Evolutionary conservation across 1,140 invertebrate species (phyloP), one percentile per base, ranked within the genome.

Genomic region (Leptestheria dahalacensis): DNA sequence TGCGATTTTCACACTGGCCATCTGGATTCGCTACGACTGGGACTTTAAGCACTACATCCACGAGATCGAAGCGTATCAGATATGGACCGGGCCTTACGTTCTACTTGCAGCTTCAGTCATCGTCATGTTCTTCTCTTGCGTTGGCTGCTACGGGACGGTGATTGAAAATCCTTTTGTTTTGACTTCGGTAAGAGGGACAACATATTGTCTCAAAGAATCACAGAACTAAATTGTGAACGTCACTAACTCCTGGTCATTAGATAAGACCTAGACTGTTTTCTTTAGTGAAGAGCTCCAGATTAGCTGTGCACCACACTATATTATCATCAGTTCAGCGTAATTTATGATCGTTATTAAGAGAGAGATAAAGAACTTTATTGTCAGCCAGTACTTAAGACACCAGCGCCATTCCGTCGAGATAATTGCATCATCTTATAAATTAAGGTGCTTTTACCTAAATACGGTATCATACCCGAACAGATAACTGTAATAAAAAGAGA

Each of bases 81-180:
- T 85, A 69, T 90, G 88, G 73, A 84, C 82, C 49, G 88, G 87
- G 4, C 74, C 87, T 59, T 90, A 90, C 65, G 77, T 91, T 41
- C 73, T 91, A 29, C 80, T 91, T 23, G 74, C 82, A 26, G 76
- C 77, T 1, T 79, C 84, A 0, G 71, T 85, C 20, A 67, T 84
- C 33, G 78, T 88, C 52, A 82, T 90, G 75, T 70, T 82, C 0
- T 77, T 86, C 1, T 75, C 83, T 0, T 84, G 89, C 67, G 66
- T 87, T 29, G 68, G 72, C 9, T 85, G 86, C 10, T 89, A 85
- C 65, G 79, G 69, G n/a, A 66, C 68, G 6, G 60, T 69, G 23
- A 68, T 60, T 52, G 60, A 63, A 48, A 68, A 68, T 41, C 20
- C 62, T 2, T 60, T 58, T 33, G 62, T 72, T 53, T 60, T 72